phyloP scores from a whole-genome alignment of 2,113 vertebrate species.

The Eclectus roratus region DNA sequence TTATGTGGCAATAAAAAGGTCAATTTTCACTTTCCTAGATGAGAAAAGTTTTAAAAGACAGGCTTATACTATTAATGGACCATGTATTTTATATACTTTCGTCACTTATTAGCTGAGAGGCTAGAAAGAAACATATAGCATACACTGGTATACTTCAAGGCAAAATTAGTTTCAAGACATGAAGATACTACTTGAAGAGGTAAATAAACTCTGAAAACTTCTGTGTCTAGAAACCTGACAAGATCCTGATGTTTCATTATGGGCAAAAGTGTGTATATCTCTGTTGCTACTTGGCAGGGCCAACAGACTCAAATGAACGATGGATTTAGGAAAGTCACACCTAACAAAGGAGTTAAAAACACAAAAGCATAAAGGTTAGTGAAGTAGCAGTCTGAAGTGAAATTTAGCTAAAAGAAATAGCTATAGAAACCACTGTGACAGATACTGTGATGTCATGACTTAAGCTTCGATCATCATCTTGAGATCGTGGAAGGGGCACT shows the following conservation, averaged over 20 bases:
- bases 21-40: neutral
- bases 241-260: neutral
- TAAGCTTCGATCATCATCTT: neutral
- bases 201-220: neutral
- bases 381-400: neutral
- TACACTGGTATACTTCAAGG: neutral
- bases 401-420: neutral
- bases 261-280: rapidly evolving
- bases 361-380: neutral
- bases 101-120: neutral
- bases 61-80: neutral
- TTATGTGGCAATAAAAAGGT: neutral
- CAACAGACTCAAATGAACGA: neutral
- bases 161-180: neutral
- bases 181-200: neutral
- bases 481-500: neutral
- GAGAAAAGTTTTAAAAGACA: neutral
- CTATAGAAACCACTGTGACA: neutral
- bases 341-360: neutral
- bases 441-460: neutral
- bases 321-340: neutral
- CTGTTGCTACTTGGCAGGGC: neutral
- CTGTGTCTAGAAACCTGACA: neutral
- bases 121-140: neutral
- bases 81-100: neutral